Percentiles rank a stretch among this genome's conserved stretches.
Evolutionary conservation across 2,888 invertebrate genomes (phyloP).

Genomic region (Pemphredon lugubris): DNA sequence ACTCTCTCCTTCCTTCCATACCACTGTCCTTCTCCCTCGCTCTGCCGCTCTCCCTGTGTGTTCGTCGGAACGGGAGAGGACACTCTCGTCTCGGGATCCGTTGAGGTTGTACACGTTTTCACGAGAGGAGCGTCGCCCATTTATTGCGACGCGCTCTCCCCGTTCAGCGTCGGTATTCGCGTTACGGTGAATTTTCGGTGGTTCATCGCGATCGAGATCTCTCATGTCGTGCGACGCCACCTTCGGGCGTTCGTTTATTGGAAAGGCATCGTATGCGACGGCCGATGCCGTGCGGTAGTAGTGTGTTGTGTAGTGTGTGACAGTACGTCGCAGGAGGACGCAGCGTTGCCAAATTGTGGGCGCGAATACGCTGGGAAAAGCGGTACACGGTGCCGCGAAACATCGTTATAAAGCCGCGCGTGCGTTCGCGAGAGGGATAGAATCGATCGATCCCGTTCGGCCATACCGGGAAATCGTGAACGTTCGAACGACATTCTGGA

Average conservation of each 20-base stretch:
- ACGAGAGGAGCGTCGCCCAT: slow-evolving; percentile 50
- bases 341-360: slow-evolving; percentile 71
- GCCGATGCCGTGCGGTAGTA: slow-evolving; percentile 50
- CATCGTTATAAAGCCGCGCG: slow-evolving; percentile 12
- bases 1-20: slow-evolving; percentile 62
- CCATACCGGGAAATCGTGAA: slow-evolving; percentile 23
- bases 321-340: slow-evolving; percentile 74
- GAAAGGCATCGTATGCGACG: slow-evolving; percentile 40
- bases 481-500: slow-evolving; percentile 9
- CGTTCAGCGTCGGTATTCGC: slow-evolving; percentile 4
- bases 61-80: slow-evolving; percentile 71
- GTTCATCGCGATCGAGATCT: slow-evolving; percentile 10
- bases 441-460: slow-evolving; percentile 18
- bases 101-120: slow-evolving; percentile 75
- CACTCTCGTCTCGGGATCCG: slow-evolving; percentile 79
- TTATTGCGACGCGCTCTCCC: slow-evolving; percentile 46
- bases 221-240: not conserved
- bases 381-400: slow-evolving; percentile 3
- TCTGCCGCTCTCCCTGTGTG: slow-evolving; percentile 58
- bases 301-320: slow-evolving; percentile 66
- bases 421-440: slow-evolving; percentile 4
- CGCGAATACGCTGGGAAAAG: slow-evolving; percentile 51
- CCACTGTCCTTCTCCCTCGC: slow-evolving; percentile 55
- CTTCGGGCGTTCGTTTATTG: slow-evolving; percentile 33
- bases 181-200: slow-evolving; percentile 16